phyloP scores from a whole-genome alignment of 2,113 vertebrate genomes.

The Phalacrocorax brasilianus region DNA sequence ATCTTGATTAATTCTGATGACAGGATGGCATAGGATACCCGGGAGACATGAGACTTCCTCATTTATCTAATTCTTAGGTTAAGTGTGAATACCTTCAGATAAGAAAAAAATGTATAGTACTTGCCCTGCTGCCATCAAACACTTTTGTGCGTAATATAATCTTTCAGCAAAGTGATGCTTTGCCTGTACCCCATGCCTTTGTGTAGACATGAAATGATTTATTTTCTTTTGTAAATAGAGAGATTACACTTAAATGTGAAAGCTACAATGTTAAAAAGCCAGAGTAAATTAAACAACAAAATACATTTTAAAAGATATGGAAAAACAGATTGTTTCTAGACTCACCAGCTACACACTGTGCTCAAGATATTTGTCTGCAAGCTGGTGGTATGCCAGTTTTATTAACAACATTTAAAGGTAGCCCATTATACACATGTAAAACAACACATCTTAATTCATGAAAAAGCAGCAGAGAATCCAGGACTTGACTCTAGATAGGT shows the following conservation, averaged over 20 bases:
- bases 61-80: conserved; percentile 63
- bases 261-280: background rate
- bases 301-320: background rate
- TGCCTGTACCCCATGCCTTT: background rate
- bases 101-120: conserved; percentile 45
- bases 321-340: background rate
- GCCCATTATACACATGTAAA: background rate
- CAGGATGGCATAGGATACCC: conserved; percentile 56
- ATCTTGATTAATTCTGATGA: conserved; percentile 66
- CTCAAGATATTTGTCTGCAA: background rate
- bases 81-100: conserved; percentile 71
- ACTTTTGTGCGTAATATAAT: background rate
- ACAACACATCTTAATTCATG: background rate
- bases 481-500: background rate
- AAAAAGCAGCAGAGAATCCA: background rate
- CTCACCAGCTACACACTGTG: background rate
- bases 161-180: background rate
- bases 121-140: conserved; percentile 54
- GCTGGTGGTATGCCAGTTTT: background rate
- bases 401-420: background rate
- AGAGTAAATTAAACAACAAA: background rate
- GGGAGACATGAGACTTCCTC: conserved; percentile 52
- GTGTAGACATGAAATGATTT: background rate
- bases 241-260: background rate
- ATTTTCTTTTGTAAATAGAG: background rate